A percentile compares a stretch with the other conserved stretches of the same genome.
Evolutionary conservation across 1,140 invertebrate species (phyloP).

Genomic region (Aphelenchoides fujianensis): DNA sequence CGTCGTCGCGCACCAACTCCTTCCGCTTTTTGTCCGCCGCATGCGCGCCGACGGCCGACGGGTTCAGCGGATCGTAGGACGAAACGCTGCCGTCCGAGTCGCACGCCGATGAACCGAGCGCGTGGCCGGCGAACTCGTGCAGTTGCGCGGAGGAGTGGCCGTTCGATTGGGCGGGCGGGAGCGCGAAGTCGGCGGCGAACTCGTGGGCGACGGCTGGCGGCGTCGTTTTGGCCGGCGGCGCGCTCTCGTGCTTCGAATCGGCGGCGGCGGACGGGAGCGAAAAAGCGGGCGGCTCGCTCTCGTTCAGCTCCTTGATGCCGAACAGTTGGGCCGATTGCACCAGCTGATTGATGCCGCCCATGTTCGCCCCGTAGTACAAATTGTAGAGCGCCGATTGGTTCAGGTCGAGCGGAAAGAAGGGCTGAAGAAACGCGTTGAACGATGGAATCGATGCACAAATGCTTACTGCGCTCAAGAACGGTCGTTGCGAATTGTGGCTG

Average conservation of each 20-base stretch:
- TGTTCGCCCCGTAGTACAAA: constrained; percentile 6
- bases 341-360: background rate
- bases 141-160: background rate
- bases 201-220: background rate
- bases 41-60: constrained; percentile 7
- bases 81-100: constrained; percentile 31
- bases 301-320: constrained; percentile 5
- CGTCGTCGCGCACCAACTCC: constrained; percentile 70
- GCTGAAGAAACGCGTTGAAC: no score
- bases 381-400: constrained; percentile 12
- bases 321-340: constrained; percentile 7
- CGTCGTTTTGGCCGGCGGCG: background rate
- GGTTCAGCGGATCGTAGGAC: constrained; percentile 21
- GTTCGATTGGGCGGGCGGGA: background rate
- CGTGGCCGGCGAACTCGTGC: background rate
- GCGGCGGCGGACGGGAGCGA: background rate
- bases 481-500: background rate
- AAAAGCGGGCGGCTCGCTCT: constrained; percentile 7
- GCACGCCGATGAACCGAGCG: background rate
- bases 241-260: no score
- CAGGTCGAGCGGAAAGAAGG: constrained; percentile 18
- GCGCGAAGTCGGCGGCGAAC: background rate
- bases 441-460: no score
- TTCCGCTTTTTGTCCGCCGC: constrained; percentile 25
- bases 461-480: background rate